Conservation (phyloP, 1,140 invertebrate species). For the Brachionus manjavacas region DNA sequence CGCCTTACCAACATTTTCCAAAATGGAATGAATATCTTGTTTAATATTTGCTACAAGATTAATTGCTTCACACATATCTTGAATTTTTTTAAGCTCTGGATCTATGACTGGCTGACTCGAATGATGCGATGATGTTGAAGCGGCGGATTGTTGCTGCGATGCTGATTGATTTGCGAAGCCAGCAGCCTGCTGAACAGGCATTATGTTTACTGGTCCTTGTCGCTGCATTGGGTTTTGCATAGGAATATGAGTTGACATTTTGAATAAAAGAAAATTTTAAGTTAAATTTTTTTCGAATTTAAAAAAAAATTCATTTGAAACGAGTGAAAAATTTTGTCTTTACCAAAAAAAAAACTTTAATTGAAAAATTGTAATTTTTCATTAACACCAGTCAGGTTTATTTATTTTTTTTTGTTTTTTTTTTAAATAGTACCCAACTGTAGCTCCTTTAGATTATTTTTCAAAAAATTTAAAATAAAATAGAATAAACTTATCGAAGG, state of each 20-base stretch:
- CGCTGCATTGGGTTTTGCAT: background rate
- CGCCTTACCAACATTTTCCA: slow-evolving; percentile 24
- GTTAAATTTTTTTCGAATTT: background rate
- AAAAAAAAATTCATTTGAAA: background rate
- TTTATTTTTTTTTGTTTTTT: too few relatives aligned
- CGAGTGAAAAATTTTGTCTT: background rate
- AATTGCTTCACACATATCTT: slow-evolving; percentile 24
- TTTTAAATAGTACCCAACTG: background rate
- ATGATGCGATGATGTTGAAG: background rate
- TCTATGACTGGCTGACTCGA: background rate
- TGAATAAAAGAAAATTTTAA: background rate
- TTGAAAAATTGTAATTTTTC: too few relatives aligned
- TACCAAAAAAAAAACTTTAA: too few relatives aligned
- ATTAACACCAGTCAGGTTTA: too few relatives aligned
- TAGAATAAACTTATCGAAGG: too few relatives aligned
- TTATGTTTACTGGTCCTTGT: background rate
- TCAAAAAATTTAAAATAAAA: too few relatives aligned
- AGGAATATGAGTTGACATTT: background rate
- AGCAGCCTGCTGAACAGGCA: background rate
- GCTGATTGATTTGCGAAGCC: background rate
- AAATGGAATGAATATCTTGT: background rate
- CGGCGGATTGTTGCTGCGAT: background rate
- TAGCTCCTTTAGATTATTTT: too few relatives aligned
- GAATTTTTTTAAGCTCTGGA: slow-evolving; percentile 21
- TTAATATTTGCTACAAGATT: background rate